phyloP scores from a whole-genome alignment of 2,113 vertebrate genomes.

The Coregonus clupeaformis region DNA sequence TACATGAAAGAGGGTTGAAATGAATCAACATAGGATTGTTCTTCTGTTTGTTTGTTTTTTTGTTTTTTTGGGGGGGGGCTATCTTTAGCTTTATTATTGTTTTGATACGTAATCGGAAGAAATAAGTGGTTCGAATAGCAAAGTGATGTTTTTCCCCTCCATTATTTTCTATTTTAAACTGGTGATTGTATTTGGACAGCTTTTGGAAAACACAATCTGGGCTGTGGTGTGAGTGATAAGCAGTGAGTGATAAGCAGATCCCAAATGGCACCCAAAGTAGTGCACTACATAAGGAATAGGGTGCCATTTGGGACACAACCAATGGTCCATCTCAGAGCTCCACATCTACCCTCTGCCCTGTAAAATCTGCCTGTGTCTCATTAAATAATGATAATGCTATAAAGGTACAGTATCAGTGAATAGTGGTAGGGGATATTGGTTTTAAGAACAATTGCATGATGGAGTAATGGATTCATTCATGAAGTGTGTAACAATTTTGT shows the following conservation, averaged over 20 bases:
- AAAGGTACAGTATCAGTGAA: too few relatives aligned
- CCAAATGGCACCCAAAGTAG: too few relatives aligned
- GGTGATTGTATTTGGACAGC: conserved; percentile 4
- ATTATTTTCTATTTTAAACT: conserved; percentile 12
- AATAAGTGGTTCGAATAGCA: background rate
- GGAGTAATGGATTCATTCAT: background rate
- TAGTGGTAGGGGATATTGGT: background rate
- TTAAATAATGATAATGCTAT: background rate
- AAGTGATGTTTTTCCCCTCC: background rate
- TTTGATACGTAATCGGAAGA: conserved; percentile 13
- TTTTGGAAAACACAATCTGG: conserved; percentile 15
- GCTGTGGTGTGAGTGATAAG: background rate
- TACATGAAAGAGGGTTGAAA: background rate
- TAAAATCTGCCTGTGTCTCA: background rate
- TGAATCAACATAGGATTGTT: background rate
- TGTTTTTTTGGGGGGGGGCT: too few relatives aligned
- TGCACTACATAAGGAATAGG: too few relatives aligned
- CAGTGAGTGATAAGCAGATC: background rate
- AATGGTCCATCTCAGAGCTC: too few relatives aligned
- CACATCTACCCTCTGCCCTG: background rate
- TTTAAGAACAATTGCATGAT: background rate
- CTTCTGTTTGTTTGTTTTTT: background rate
- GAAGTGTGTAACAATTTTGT: background rate
- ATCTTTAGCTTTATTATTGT: conserved; percentile 19
- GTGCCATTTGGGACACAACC: too few relatives aligned